Conservation (phyloP, 2,797 vertebrate genomes). For the Chloroceryle amazona region DNA sequence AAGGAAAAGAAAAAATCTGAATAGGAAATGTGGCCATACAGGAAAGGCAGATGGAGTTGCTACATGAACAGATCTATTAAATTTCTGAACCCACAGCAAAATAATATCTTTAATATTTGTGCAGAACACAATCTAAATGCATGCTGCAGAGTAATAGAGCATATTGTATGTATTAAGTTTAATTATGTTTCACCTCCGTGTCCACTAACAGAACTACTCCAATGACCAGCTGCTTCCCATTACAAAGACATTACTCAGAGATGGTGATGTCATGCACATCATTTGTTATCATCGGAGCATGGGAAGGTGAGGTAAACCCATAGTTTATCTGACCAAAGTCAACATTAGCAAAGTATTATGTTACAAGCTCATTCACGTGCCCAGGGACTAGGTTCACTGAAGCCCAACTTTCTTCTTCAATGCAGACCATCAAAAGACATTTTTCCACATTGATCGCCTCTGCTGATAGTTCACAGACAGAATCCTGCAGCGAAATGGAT, state of each 20-base stretch:
- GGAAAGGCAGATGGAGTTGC: neutral
- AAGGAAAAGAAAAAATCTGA: neutral
- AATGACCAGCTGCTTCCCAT: constrained; percentile 40
- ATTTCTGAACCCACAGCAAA: neutral
- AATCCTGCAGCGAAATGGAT: neutral
- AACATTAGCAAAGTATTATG: neutral
- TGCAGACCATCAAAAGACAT: neutral
- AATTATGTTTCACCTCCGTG: neutral
- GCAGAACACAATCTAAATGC: neutral
- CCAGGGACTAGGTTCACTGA: neutral
- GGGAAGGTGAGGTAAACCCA: neutral
- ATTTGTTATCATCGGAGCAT: neutral
- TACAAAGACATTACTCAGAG: constrained; percentile 25
- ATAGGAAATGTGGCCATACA: neutral
- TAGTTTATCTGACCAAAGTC: neutral
- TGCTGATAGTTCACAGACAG: neutral
- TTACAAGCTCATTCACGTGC: neutral
- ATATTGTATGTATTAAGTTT: constrained; percentile 7
- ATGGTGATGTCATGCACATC: neutral
- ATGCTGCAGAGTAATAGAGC: neutral
- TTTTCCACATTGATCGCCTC: neutral
- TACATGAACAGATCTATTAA: neutral
- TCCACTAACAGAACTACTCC: neutral
- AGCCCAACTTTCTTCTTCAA: neutral
- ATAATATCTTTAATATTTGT: neutral